Conservation (phyloP, 2,888 invertebrate species). For the Polydesmus complanatus region DNA sequence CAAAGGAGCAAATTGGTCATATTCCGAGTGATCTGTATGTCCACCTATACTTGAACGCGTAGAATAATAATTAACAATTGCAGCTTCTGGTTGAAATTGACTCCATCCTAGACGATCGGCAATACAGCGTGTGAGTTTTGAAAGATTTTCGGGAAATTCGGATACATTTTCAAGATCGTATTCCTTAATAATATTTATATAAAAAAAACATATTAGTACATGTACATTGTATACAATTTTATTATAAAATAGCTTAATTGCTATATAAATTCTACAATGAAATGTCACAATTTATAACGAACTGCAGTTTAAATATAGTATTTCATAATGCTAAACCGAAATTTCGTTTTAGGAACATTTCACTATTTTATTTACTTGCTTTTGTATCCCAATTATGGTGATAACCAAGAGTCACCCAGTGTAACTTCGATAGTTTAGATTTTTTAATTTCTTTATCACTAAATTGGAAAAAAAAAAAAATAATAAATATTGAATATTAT, state of each 20-base stretch:
- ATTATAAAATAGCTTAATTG: too few relatives aligned
- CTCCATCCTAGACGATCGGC: slow-evolving; percentile 43
- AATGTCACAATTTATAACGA: too few relatives aligned
- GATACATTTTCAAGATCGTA: slow-evolving; percentile 54
- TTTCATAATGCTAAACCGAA: not conserved
- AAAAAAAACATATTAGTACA: not conserved
- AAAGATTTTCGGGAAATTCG: slow-evolving; percentile 59
- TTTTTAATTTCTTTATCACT: slow-evolving; percentile 22
- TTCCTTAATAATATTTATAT: slow-evolving; percentile 35
- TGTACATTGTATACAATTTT: not conserved
- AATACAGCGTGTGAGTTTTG: slow-evolving; percentile 47
- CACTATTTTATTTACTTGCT: too few relatives aligned
- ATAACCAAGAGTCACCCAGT: slow-evolving; percentile 94
- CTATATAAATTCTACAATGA: too few relatives aligned
- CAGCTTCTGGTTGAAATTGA: slow-evolving; percentile 69
- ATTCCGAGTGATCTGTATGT: slow-evolving; percentile 89
- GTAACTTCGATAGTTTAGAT: slow-evolving; percentile 42
- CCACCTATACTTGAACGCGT: slow-evolving; percentile 82
- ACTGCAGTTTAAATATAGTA: too few relatives aligned
- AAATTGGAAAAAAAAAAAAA: too few relatives aligned
- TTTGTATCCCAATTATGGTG: slow-evolving; percentile 98
- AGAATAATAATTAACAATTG: slow-evolving; percentile 92
- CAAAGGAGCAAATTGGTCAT: slow-evolving; percentile 68
- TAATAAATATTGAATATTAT: not conserved
- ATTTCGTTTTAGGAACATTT: too few relatives aligned